Percentiles rank a stretch among this genome's conserved stretches.
Evolutionary conservation across 2,888 invertebrate genomes (phyloP).

Genomic region (Amiota communis): DNA sequence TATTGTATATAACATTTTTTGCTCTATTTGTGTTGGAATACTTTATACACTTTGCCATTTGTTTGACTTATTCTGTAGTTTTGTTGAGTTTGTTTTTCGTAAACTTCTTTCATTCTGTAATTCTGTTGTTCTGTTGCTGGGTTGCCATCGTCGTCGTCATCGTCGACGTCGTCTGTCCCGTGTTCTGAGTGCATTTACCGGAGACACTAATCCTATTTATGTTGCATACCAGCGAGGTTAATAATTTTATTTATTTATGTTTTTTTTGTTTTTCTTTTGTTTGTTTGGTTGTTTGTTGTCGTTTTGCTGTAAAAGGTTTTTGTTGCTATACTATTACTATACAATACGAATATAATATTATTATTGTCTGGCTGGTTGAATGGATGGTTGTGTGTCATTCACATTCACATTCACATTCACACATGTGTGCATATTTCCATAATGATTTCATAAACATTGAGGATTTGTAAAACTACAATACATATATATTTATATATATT

Average conservation of each 20-base stretch:
- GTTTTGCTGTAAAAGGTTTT: not conserved
- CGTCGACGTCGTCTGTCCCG: conserved; percentile 40
- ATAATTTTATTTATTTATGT: conserved; percentile 59
- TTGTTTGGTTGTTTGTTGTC: not conserved
- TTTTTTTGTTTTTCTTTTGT: conserved; percentile 8
- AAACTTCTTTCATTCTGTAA: too few species aligned
- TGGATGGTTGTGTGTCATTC: too few species aligned
- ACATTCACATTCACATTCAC: too few species aligned
- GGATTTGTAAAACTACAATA: conserved; percentile 15
- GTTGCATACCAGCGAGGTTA: conserved; percentile 64
- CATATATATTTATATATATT: too few species aligned
- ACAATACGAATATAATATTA: too few species aligned
- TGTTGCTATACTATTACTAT: not conserved
- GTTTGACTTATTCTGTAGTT: conserved; percentile 28
- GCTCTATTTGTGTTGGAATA: conserved; percentile 30
- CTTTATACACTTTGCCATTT: conserved; percentile 25
- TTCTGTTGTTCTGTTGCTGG: conserved; percentile 29
- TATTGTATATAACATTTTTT: not conserved
- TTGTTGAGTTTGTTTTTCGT: too few species aligned
- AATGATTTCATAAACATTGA: conserved; percentile 23
- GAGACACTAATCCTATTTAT: conserved; percentile 67
- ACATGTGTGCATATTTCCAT: conserved; percentile 3
- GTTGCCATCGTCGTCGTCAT: too few species aligned
- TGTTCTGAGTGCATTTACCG: conserved; percentile 49
- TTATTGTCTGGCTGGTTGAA: too few species aligned